phyloP scores from a whole-genome alignment of 2,888 invertebrate genomes.

The Deilephila elpenor region DNA sequence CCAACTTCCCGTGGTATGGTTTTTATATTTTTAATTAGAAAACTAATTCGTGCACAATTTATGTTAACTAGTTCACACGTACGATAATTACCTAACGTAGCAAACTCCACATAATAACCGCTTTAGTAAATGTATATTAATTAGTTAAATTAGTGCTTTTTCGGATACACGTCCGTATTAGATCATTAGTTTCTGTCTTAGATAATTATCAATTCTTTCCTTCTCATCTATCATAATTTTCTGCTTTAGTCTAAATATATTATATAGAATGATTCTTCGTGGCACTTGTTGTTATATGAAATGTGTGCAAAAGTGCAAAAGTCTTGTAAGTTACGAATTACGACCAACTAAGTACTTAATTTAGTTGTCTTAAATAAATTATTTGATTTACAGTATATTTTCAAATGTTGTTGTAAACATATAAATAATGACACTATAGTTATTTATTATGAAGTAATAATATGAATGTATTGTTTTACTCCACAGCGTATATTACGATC shows the following conservation, averaged over 20 bases:
- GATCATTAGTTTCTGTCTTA: neutral
- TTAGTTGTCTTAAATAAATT: neutral
- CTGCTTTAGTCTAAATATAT: neutral
- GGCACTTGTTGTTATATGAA: neutral
- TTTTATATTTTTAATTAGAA: constrained; percentile 37
- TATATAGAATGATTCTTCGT: neutral
- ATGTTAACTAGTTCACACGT: constrained; percentile 5
- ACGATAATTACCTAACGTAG: constrained; percentile 52
- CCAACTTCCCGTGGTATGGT: constrained; percentile 44
- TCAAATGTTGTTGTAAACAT: neutral
- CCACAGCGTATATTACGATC: constrained; percentile 97
- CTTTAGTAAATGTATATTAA: neutral
- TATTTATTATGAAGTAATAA: neutral
- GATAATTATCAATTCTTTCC: neutral
- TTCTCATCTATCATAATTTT: neutral
- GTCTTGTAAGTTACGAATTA: no score
- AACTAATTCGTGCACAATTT: constrained; percentile 38
- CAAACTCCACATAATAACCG: constrained; percentile 39
- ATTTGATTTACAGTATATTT: neutral
- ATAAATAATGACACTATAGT: neutral
- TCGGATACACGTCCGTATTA: neutral
- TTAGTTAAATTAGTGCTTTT: constrained; percentile 24
- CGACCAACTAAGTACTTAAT: neutral
- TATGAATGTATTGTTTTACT: constrained; percentile 52
- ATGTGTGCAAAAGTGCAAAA: no score